A percentile compares a stretch with the other conserved stretches of the same genome.
These are phyloP conservation scores for Epicauta chinensis DNA, from an alignment of 1,140 invertebrate species.

Conservation along the genomic window DNA sequence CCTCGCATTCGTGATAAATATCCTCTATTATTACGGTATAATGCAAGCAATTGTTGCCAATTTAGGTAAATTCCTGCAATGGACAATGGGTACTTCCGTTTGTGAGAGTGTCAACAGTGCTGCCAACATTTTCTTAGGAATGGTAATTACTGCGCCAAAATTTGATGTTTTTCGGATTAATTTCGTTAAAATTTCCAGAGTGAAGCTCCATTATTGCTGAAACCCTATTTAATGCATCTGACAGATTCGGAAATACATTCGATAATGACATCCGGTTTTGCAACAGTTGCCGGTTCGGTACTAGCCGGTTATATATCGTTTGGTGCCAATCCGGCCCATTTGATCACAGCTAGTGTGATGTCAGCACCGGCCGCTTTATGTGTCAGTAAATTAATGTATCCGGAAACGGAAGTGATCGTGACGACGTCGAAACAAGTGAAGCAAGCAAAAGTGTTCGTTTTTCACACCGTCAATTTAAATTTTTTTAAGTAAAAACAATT, in stretches of 20 bases:
- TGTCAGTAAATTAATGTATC: constrained; percentile 84
- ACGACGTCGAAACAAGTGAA: constrained; percentile 53
- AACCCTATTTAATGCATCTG: constrained; percentile 74
- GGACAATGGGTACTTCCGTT: constrained; percentile 75
- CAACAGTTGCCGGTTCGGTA: constrained; percentile 88
- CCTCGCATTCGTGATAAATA: constrained; percentile 80
- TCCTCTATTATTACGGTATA: constrained; percentile 80
- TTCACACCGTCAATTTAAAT: too few relatives aligned
- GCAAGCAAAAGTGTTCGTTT: not conserved
- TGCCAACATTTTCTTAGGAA: constrained; percentile 85
- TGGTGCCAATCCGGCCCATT: constrained; percentile 74
- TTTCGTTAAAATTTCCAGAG: constrained; percentile 54
- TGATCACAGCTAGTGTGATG: constrained; percentile 91
- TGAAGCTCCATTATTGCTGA: constrained; percentile 84
- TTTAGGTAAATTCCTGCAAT: constrained; percentile 69
- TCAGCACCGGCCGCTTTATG: constrained; percentile 87
- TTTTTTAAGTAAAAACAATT: not conserved
- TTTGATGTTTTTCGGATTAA: constrained; percentile 9
- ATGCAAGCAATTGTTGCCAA: constrained; percentile 85
- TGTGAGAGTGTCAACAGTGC: constrained; percentile 89
- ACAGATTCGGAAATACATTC: constrained; percentile 89
- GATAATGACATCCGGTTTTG: constrained; percentile 89
- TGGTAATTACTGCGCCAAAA: constrained; percentile 51
- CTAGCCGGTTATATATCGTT: constrained; percentile 88
- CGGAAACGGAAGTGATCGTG: constrained; percentile 73